Percentiles rank a stretch among this genome's conserved stretches.
These are phyloP conservation scores for Callimorpha dominula DNA, from an alignment of 2,888 invertebrate genomes.

Conservation along the genomic window DNA sequence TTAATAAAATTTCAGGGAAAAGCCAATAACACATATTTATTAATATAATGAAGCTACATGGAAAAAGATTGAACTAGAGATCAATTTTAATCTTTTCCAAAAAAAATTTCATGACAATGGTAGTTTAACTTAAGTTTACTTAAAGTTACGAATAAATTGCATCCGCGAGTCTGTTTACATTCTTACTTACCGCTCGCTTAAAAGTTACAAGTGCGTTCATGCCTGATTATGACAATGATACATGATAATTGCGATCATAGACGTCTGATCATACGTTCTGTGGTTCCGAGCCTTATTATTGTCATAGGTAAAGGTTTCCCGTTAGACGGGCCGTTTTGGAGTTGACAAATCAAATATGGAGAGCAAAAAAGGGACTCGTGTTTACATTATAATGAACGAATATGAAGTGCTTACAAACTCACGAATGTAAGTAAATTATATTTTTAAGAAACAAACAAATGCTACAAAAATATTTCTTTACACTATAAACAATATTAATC, in stretches of 20 bases:
- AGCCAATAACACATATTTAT: background rate
- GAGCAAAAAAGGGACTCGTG: background rate
- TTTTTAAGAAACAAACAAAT: background rate
- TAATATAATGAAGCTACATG: background rate
- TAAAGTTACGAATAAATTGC: too few relatives aligned
- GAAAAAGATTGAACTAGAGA: background rate
- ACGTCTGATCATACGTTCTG: too few relatives aligned
- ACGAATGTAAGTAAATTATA: background rate
- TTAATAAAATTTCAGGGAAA: background rate
- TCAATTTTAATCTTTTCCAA: background rate
- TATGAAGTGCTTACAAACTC: background rate
- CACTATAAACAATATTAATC: constrained; percentile 1
- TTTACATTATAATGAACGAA: background rate
- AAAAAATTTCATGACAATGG: too few relatives aligned
- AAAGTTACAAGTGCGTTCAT: too few relatives aligned
- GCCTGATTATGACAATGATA: too few relatives aligned
- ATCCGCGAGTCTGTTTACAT: too few relatives aligned
- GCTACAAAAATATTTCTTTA: background rate
- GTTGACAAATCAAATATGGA: background rate
- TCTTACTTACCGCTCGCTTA: too few relatives aligned
- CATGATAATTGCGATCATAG: too few relatives aligned
- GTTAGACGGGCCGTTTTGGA: background rate
- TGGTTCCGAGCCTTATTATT: too few relatives aligned
- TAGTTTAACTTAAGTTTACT: too few relatives aligned
- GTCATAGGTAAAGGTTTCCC: background rate